Evolutionary conservation across 1,140 invertebrate genomes (phyloP).

Genomic region (Pachypsylla venusta): DNA sequence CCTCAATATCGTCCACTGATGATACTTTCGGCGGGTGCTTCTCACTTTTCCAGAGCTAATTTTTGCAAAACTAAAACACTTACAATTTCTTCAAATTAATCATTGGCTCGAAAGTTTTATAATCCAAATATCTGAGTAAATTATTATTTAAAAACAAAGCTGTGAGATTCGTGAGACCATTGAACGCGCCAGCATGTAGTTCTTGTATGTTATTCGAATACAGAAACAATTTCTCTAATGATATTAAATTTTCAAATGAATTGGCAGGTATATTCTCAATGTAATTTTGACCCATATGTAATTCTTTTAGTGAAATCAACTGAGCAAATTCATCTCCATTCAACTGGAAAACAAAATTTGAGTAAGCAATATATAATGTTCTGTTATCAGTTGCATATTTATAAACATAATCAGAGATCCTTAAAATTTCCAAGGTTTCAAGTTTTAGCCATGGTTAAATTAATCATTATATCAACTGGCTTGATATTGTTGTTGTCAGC

Average conservation of each 20-base stretch:
- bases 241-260: conserved; percentile 33
- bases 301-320: conserved; percentile 36
- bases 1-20: no score
- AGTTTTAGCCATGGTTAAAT: no score
- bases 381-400: no score
- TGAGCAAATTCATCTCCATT: conserved; percentile 34
- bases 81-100: conserved; percentile 35
- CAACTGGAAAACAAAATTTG: conserved; percentile 28
- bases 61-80: conserved; percentile 28
- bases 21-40: no score
- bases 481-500: no score
- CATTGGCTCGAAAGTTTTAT: conserved; percentile 35
- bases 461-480: no score
- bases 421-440: no score
- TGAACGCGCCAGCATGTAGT: conserved; percentile 36
- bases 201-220: conserved; percentile 42
- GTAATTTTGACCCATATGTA: conserved; percentile 42
- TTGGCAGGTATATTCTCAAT: conserved; percentile 35
- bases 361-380: no score
- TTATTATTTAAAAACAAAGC: conserved; percentile 47
- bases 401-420: no score
- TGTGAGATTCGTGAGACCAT: conserved; percentile 38
- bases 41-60: conserved; percentile 16
- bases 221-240: conserved; percentile 40
- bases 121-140: conserved; percentile 35